These are phyloP conservation scores for Trididemnum clinides DNA, from an alignment of 23 tunicate species.

Conservation along the genomic window DNA sequence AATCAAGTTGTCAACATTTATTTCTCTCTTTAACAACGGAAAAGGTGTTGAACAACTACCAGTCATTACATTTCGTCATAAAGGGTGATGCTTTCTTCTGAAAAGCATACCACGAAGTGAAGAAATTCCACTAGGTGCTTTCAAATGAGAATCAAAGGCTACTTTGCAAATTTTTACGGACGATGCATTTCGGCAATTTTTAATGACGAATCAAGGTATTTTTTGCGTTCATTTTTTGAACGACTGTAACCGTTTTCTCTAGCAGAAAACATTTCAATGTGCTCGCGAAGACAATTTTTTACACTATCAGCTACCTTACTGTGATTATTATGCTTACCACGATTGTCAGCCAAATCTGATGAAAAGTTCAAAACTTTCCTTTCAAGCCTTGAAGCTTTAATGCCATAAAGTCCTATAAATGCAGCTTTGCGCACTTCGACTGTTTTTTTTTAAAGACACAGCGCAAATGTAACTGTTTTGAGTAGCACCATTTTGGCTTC, in stretches of 20 bases:
- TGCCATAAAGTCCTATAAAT: slow-evolving; percentile 20
- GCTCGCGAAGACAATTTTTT: no score
- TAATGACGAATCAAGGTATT: background rate
- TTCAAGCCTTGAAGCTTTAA: slow-evolving; percentile 13
- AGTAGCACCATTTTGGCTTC: background rate
- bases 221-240: slow-evolving; percentile 11
- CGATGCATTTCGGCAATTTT: slow-evolving; percentile 26
- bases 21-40: background rate
- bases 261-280: slow-evolving; percentile 18
- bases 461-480: slow-evolving; percentile 1
- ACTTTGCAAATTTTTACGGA: background rate
- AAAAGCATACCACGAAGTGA: slow-evolving; percentile 12
- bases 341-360: background rate
- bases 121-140: slow-evolving; percentile 21
- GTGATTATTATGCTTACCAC: slow-evolving; percentile 29
- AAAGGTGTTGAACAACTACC: background rate
- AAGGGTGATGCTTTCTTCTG: background rate
- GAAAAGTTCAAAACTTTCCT: slow-evolving; percentile 12
- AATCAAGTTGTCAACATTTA: background rate
- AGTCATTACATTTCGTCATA: background rate
- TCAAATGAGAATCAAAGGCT: background rate
- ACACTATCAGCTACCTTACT: background rate
- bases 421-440: slow-evolving; percentile 13
- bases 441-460: background rate
- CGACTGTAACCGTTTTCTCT: slow-evolving; percentile 17